Base-by-base conservation (phyloP, 2,888 invertebrate species). In the Ennomos quercinarius region DNA sequence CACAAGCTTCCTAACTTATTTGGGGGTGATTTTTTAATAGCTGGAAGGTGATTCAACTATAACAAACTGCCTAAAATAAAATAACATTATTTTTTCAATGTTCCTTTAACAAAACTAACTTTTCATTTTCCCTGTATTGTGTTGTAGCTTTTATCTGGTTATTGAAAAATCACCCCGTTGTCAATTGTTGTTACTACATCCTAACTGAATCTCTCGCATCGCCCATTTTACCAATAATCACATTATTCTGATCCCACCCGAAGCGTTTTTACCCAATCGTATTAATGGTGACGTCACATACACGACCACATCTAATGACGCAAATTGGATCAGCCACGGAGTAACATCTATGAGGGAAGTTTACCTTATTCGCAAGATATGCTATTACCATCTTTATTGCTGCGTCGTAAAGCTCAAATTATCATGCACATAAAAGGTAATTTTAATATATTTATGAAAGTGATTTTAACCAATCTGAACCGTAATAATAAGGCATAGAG, bases 261-360 rank as follows among this genome's bases (percentile, higher is more conserved):
- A 11, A 39, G 43, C 47, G 50, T 61, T 60, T 52, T 55, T 61
- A 55, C 55, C 46, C 49, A 49, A 59, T 59, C 57, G 44, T 37
- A 55, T 59, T 57, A 57, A 61, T 43, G 48, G 55, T 61, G 64
- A 63, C 61, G 67, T 67, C 67, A 65, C 63, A 43, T 63, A 61
- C 64, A 65, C 50, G 61, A 38, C 34, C 42, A 36, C 42, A 35
- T 39, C 61, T 63, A 63, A 64, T 64, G 61, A 64, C 55, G 55
- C 13, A 50, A 59, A 67, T 67, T 57, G 57, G 61, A 65, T 67
- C 63, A 59, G 53, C 61, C 57, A 41, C 57, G 35, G 64, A 60
- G 40, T 52, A 49, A 47, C 57, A 46, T 53, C 38, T 37, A 55
- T 49, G 36, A 56, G 41, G 52, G 41, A 54, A 54, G 36, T 53